Base-by-base conservation (phyloP, 2,888 invertebrate genomes). In the Leptinotarsa rubiginosa region DNA sequence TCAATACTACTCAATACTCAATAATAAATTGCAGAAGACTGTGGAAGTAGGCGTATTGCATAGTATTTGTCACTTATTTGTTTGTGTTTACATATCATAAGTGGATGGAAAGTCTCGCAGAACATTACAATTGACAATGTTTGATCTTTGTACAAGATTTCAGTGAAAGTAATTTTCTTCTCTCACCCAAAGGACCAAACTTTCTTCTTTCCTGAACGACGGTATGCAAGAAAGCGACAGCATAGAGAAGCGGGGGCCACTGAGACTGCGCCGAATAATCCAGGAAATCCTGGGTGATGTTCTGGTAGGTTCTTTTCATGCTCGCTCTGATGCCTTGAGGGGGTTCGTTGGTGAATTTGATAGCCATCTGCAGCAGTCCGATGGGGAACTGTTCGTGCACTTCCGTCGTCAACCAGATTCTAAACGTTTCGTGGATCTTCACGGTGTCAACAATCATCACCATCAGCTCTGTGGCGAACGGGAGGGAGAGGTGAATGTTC, bases 341-440 rank as follows among this genome's bases (percentile, higher is more conserved):
- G 16, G 98, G 98, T 88, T 98, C 98, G 86, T 98, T 98, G 1
- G 98, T 98, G 86, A 97, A 98, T 88, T 98, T 98, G 75, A 98
- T 97, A 5, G 97, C 96, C 92, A 96, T 96, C 92, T 98, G 94
- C 18, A 93, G 87, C 49, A 93, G 86, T 5, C 93, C 84, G 22
- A 98, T 98, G 0, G 98, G 98, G 87, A 98, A 98, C 81, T 96
- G 95, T 15, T 93, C 90, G 86, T 98, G 97, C 0, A 96, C 69
- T 90, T 98, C 97, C 0, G 97, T 97, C 0, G 98, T 98, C 79
- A 98, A 91, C 98, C 98, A 98, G 65, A 97, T 90, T 69, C 85
- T 74, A 87, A 97, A 98, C 0, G 92, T 90, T 7, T 95, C 94
- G 84, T 97, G 92, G 18, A 97, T 92, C 69, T 91, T 91, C 83